Percentiles rank a stretch among this genome's conserved stretches.
These are phyloP conservation scores for Epizoanthus fatuus DNA, from an alignment of 92 coral and sea anemone genomes.

Conservation along the genomic window DNA sequence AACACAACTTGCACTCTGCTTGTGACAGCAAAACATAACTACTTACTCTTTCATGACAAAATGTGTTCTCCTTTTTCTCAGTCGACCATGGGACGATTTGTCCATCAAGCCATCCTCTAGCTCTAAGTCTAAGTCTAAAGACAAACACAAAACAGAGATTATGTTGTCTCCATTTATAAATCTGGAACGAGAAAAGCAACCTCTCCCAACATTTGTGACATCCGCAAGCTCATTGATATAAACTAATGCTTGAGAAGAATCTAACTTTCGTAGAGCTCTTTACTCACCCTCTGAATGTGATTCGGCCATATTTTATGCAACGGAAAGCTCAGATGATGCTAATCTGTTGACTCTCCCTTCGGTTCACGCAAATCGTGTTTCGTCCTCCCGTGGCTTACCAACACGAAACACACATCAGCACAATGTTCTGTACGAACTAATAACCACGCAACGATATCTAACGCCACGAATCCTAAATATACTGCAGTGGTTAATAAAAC, in stretches of 20 bases:
- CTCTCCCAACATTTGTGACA: background rate
- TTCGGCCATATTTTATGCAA: slow-evolving; percentile 39
- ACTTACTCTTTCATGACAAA: slow-evolving; percentile 94
- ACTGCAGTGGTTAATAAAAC: background rate
- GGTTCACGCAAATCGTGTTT: background rate
- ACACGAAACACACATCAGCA: slow-evolving; percentile 39
- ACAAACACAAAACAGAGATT: background rate
- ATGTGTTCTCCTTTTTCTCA: slow-evolving; percentile 88
- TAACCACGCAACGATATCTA: slow-evolving; percentile 24
- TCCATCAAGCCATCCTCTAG: slow-evolving; percentile 86
- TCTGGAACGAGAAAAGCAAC: slow-evolving; percentile 11
- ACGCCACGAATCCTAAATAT: background rate
- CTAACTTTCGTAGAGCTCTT: background rate
- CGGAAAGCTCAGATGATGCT: background rate
- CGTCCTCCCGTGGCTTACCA: background rate
- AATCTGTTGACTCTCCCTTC: background rate
- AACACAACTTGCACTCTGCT: background rate
- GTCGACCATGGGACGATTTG: slow-evolving; percentile 97
- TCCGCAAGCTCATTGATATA: background rate
- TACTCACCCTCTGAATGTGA: slow-evolving; percentile 35
- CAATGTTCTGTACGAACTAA: background rate
- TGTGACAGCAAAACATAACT: no score
- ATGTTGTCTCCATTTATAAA: background rate
- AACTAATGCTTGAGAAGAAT: slow-evolving; percentile 21
- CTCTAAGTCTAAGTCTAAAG: no score